A percentile compares a stretch with the other conserved stretches of the same genome.
Evolutionary conservation across 2,888 invertebrate genomes (phyloP).

Genomic region (Embidobia sp.): DNA sequence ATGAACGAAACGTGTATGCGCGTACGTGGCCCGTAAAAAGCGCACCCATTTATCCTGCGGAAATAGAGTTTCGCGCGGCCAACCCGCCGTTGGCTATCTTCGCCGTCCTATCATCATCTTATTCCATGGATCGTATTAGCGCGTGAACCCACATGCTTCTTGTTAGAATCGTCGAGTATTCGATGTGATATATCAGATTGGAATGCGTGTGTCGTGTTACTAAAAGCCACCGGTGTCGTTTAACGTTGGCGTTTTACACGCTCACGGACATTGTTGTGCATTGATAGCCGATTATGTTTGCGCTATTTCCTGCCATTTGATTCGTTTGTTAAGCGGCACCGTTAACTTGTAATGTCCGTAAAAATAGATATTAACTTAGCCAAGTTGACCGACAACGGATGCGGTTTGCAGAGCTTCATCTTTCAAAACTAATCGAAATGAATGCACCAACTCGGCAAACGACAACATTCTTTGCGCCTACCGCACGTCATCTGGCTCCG

Average conservation of each 20-base stretch:
- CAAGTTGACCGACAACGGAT: conserved; percentile 63
- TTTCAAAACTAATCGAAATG: too few relatives aligned
- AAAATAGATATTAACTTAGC: conserved; percentile 69
- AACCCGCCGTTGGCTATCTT: too few relatives aligned
- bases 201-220: conserved; percentile 41
- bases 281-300: conserved; percentile 61
- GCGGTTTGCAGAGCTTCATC: too few relatives aligned
- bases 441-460: too few relatives aligned
- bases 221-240: conserved; percentile 47
- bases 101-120: too few relatives aligned
- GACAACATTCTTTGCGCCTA: too few relatives aligned
- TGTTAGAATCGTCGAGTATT: too few relatives aligned
- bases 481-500: too few relatives aligned
- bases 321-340: conserved; percentile 59
- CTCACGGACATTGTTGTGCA: conserved; percentile 41
- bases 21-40: too few relatives aligned
- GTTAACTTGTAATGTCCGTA: conserved; percentile 61
- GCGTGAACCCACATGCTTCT: conserved; percentile 6
- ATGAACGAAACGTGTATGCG: too few relatives aligned
- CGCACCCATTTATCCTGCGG: too few relatives aligned
- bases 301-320: neutral
- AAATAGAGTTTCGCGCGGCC: too few relatives aligned
- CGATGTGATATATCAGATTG: conserved; percentile 33
- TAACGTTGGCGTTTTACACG: conserved; percentile 16
- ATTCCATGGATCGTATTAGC: conserved; percentile 19